Evolutionary conservation across 2,113 vertebrate genomes (phyloP).

Genomic region (Echinops telfairi): DNA sequence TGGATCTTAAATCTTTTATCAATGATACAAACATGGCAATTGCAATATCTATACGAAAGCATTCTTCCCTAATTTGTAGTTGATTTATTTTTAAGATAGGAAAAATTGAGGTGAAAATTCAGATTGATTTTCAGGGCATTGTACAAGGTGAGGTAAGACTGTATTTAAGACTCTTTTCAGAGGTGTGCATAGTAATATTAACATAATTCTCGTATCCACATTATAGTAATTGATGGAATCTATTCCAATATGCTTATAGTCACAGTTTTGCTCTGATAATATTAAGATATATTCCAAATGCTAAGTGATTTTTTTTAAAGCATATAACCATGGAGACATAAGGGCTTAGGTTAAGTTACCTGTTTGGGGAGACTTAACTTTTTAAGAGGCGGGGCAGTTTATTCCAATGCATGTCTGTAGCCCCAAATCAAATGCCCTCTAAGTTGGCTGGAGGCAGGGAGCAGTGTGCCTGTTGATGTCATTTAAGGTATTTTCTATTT

Average conservation of each 20-base stretch:
- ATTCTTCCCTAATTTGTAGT: slow-evolving; percentile 17
- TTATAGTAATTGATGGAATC: background rate
- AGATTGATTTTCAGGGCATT: slow-evolving; percentile 24
- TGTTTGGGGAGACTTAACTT: slow-evolving; percentile 45
- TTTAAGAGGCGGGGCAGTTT: background rate
- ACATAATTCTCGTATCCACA: slow-evolving; percentile 1
- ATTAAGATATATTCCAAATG: slow-evolving; percentile 51
- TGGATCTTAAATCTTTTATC: slow-evolving; percentile 31
- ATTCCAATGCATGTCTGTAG: background rate
- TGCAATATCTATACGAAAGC: slow-evolving; percentile 24
- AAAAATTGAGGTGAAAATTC: slow-evolving; percentile 38
- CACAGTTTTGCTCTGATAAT: background rate
- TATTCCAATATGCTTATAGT: background rate
- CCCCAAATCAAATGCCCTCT: background rate
- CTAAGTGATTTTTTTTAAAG: slow-evolving; percentile 55
- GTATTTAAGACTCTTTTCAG: background rate
- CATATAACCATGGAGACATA: slow-evolving; percentile 12
- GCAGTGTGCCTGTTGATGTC: background rate
- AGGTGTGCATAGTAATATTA: background rate
- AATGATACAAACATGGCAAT: slow-evolving; percentile 56
- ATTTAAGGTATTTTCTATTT: slow-evolving; percentile 41
- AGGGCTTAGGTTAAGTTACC: slow-evolving; percentile 32
- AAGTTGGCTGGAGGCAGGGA: background rate
- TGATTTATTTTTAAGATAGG: slow-evolving; percentile 51
- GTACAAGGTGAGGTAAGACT: slow-evolving; percentile 25